Base-by-base conservation (phyloP, 2,888 invertebrate genomes). In the Plagodis dolabraria region DNA sequence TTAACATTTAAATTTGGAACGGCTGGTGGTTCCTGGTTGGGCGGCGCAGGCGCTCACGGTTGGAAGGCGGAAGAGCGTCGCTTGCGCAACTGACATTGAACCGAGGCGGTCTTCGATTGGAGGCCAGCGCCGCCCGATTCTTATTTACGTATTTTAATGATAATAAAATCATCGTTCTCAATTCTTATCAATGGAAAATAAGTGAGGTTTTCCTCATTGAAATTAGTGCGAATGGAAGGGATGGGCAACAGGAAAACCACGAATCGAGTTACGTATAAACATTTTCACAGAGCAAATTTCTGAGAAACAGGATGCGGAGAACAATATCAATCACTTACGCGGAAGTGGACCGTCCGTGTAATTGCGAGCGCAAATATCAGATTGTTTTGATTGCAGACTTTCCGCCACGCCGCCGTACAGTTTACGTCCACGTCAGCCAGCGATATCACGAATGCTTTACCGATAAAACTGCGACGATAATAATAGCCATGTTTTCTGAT, bases 61-160 rank as follows among this genome's bases (percentile, higher is more conserved):
- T 77, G 77, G 81, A 84, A 85, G 82, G 89, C 90, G 91, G 90
- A 91, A 90, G 90, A 89, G 77, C 72, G 80, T 79, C 86, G 89
- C 85, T 92, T 92, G 88, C 92, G 91, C 91, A 92, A 91, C 86
- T 90, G 92, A 90, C 92, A 92, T 92, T 92, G 92, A 90, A 90
- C 82, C 77, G 78, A 75, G 72, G 75, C 83, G 79, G 79, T 85
- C 83, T 82, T 83, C 80, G 80, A 78, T 80, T 79, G 82, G 88
- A 91, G 91, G 90, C 87, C 89, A 79, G 74, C 64, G 70, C 67
- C 81, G 86, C 84, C 87, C 82, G 84, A 86, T 83, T 89, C 82
- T 85, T 81, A 57, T 61, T 57, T 53, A 60, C 52, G 74, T 78
- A 75, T 68, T 80, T 81, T 78, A 82, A 85, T 77, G 79, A 82